Conservation (phyloP, 1,140 invertebrate genomes). For the Drosophila punjabiensis region DNA sequence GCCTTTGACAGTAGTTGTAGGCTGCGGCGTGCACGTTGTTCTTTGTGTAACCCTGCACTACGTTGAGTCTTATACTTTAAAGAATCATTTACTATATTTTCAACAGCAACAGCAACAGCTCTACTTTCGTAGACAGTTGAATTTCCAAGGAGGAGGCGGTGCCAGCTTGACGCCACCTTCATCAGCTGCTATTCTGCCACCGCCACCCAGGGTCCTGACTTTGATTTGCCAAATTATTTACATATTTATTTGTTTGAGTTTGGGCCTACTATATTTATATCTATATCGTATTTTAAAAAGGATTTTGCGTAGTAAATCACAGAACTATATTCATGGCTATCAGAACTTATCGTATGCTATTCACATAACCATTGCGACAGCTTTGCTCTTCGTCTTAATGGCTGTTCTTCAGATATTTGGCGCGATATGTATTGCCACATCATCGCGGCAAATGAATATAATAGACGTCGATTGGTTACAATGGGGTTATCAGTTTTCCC, state of each 20-base stretch:
- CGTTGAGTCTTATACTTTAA: constrained; percentile 87
- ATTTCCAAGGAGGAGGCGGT: constrained; percentile 42
- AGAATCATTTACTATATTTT: constrained; percentile 71
- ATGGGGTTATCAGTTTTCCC: constrained; percentile 94
- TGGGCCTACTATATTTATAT: constrained; percentile 94
- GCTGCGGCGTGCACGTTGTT: constrained; percentile 90
- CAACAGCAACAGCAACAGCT: constrained; percentile 76
- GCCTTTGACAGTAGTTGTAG: constrained; percentile 90
- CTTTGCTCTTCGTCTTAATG: constrained; percentile 92
- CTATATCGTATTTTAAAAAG: constrained; percentile 90
- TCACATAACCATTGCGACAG: constrained; percentile 93
- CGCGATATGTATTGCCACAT: constrained; percentile 86
- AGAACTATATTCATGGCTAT: constrained; percentile 89
- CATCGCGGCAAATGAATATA: constrained; percentile 68
- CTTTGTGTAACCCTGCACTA: constrained; percentile 93
- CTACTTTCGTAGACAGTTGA: constrained; percentile 49
- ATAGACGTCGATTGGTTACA: constrained; percentile 90
- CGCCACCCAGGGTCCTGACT: constrained; percentile 87
- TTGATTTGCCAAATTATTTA: constrained; percentile 93
- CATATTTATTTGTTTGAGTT: constrained; percentile 91
- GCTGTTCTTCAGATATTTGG: constrained; percentile 93
- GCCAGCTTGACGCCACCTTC: constrained; percentile 25
- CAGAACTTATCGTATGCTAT: constrained; percentile 92
- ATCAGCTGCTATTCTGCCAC: constrained; percentile 46
- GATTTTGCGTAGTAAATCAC: constrained; percentile 89